These are phyloP conservation scores for Drosophila prosaltans DNA, from an alignment of 1,140 invertebrate species.

Conservation along the genomic window DNA sequence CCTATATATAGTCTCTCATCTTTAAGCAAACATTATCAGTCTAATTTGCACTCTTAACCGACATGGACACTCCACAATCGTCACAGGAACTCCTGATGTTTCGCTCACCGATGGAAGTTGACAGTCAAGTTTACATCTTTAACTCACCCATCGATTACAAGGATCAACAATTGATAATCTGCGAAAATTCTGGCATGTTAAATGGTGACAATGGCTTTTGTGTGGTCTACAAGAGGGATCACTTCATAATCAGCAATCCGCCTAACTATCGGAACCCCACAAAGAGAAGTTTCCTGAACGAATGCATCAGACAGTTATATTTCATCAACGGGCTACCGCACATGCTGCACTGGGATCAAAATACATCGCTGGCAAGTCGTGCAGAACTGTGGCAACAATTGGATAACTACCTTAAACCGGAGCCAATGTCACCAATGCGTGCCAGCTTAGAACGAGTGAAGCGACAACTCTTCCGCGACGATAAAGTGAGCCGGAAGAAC, in stretches of 20 bases:
- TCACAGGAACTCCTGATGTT: too few relatives aligned
- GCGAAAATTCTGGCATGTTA: too few relatives aligned
- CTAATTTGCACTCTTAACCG: not conserved
- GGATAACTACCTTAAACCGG: slow-evolving; percentile 51
- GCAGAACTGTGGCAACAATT: slow-evolving; percentile 56
- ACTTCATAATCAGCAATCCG: slow-evolving; percentile 55
- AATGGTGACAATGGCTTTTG: slow-evolving; percentile 41
- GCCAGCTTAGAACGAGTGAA: slow-evolving; percentile 59
- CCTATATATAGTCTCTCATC: slow-evolving; percentile 32
- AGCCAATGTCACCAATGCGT: not conserved
- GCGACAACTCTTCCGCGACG: slow-evolving; percentile 60
- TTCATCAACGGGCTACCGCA: slow-evolving; percentile 45
- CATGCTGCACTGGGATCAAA: slow-evolving; percentile 50
- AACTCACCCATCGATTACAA: too few relatives aligned
- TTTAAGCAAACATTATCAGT: slow-evolving; percentile 31
- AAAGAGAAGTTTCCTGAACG: slow-evolving; percentile 64
- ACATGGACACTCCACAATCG: too few relatives aligned
- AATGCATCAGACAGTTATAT: slow-evolving; percentile 69
- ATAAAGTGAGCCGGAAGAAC: slow-evolving; percentile 31
- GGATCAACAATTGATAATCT: too few relatives aligned
- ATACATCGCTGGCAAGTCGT: slow-evolving; percentile 10
- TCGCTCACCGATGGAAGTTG: too few relatives aligned
- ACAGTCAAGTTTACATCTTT: too few relatives aligned
- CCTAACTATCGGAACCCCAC: slow-evolving; percentile 59
- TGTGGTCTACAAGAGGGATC: slow-evolving; percentile 66